Base-by-base conservation (phyloP, 2,797 vertebrate species). In the Danionella dracula region DNA sequence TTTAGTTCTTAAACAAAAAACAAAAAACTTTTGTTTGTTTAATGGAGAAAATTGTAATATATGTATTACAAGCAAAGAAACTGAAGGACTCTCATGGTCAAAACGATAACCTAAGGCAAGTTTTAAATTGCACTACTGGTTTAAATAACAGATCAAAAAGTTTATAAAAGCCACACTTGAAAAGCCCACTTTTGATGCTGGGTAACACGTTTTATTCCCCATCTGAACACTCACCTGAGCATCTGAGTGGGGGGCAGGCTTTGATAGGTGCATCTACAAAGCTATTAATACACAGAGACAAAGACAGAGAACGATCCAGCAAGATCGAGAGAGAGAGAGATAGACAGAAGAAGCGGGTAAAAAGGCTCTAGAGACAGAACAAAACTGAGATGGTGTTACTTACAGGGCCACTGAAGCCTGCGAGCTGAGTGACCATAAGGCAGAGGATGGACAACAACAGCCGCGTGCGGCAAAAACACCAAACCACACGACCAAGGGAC, bases 321-420 rank as follows among this genome's bases (percentile, higher is more conserved):
- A 32, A 49, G 17, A 55, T 40, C n/a, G 8, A 48, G 23, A 17
- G 44, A 40, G 8, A 48, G 12, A 17, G 49, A 45, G 20, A 66
- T 19, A 71, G 71, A 69, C 32, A 61, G 56, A 65, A 32, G 66
- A 71, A 68, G 34, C 9, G 42, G 64, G 66, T 60, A 68, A 65
- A 59, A 72, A 31, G 51, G 65, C 41, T 62, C 59, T 27, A 70
- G 23, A 66, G 53, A 75, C 65, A 54, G 59, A 34, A 46, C 41
- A 66, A 59, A 58, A 58, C 61, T 74, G 72, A 71, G 66, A 75
- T 78, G 76, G 72, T 40, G 85, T 87, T 86, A 95, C 94, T 94
- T 91, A 96, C 94, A 89, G 94, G 94, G 80, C 93, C 93, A 82
- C 91, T 91, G 87, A 97, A 97, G 82, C 90, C 93, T 4, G 93